phyloP scores from a whole-genome alignment of 2,888 invertebrate species.

The Polymixis flavicincta region DNA sequence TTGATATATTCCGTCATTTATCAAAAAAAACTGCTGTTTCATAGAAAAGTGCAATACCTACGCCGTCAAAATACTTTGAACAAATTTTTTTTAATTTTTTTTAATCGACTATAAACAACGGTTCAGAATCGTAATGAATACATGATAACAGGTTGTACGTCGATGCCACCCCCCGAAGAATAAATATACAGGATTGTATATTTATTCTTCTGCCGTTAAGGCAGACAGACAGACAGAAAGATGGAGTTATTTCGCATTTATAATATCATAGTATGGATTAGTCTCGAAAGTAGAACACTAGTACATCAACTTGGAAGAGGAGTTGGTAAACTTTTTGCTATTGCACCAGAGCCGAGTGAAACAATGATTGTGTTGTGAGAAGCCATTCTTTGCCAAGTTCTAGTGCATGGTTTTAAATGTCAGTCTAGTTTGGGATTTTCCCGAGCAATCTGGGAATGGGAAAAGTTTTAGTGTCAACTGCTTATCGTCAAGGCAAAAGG shows the following conservation, averaged over 20 bases:
- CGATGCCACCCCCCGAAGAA: too few relatives aligned
- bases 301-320: conserved; percentile 33
- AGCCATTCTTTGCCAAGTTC: conserved; percentile 51
- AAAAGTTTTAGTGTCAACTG: conserved; percentile 46
- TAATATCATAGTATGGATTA: neutral
- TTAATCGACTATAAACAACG: too few relatives aligned
- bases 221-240: neutral
- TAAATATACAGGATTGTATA: too few relatives aligned
- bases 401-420: conserved; percentile 45
- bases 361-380: conserved; percentile 48
- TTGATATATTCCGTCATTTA: too few relatives aligned
- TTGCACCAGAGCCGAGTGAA: conserved; percentile 34
- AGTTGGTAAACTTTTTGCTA: conserved; percentile 47
- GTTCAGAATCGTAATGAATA: too few relatives aligned
- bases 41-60: too few relatives aligned
- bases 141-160: too few relatives aligned
- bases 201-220: neutral
- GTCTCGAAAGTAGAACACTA: conserved; percentile 24
- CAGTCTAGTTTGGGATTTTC: conserved; percentile 39
- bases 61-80: too few relatives aligned
- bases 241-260: neutral
- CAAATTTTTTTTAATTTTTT: too few relatives aligned
- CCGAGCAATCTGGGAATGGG: conserved; percentile 46
- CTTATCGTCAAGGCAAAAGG: conserved; percentile 29
- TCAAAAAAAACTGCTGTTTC: too few relatives aligned